Base-by-base conservation (phyloP, 2,888 invertebrate species). In the Exocentrus adspersus region DNA sequence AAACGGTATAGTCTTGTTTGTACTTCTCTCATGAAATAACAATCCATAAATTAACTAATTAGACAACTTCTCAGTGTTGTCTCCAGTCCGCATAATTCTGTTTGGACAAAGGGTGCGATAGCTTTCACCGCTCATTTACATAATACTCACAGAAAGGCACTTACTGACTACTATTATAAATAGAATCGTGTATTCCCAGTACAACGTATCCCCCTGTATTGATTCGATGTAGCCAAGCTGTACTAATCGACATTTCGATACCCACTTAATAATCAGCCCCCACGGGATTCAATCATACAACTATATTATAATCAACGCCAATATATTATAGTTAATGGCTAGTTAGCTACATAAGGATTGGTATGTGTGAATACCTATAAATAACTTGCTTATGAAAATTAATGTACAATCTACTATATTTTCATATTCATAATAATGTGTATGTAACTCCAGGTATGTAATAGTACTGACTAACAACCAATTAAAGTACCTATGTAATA, bases 41-140 rank as follows among this genome's bases (percentile, higher is more conserved):
- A 81, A 76, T 78, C 80, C 80, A 80, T 81, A 80, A 82, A 82
- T 82, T 81, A 81, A 80, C 77, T 82, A 80, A 81, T 82, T 82
- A 81, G 79, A 75, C 71, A 77, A 78, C 79, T 78, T 77, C 76
- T 78, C 75, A 65, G 67, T 70, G 70, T 69, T 73, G 73, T 75
- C 75, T 74, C 74, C 64, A 70, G 72, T 67, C 70, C 76, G 79
- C 75, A 79, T 79, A 79, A 80, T 80, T 68, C 68, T 81, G 79
- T 81, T 81, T 81, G 78, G 78, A 80, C 77, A 80, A 80, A 80
- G 79, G 80, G 71, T 71, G 72, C 70, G 70, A 75, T 76, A 74
- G 76, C 77, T 77, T 76, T 78, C 77, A 76, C 78, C 76, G 72
- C 73, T 73, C 77, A 80, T 81, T 80, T 81, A 72, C 81, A 81